Evolutionary conservation across 2,888 invertebrate genomes (phyloP), one percentile per base, ranked within the genome.

Genomic region (Ryuthela nishihirai): DNA sequence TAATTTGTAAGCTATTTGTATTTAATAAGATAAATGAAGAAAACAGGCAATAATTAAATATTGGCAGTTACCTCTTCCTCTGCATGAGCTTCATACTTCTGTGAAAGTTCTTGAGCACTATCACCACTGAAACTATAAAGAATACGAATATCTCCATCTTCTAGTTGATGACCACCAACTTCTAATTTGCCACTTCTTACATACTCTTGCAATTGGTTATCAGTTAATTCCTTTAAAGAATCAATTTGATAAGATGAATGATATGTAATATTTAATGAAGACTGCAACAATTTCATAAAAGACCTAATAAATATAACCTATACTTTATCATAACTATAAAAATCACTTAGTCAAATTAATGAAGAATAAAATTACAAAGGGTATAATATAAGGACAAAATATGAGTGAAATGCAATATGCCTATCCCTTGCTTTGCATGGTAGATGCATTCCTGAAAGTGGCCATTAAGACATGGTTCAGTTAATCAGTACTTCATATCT

Each of bases 21-120:
- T 38, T 43, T 17, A 32, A 20, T 20, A 50, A n/a, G 26, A 40
- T 32, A 42, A 17, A 23, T 12, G 6, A 20, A 24, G 24, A 9
- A 26, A 6, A n/a, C n/a, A 44, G n/a, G 34, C 23, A 20, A 1
- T 2, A 18, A 4, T 39, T 15, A 52, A 18, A 46, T 25, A 9
- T n/a, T n/a, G n/a, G n/a, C n/a, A n/a, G n/a, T 65, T 65, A 74
- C 84, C 73, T 90, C 87, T 65, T 87, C 87, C 69, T 93, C 90
- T 67, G 91, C 88, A 71, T 93, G 88, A 0, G 91, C 89, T 74
- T 95, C 92, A 70, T 90, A 95, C 69, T 85, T 82, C 62, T 83
- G 82, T 21, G 81, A 26, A 6, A 79, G 68, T 54, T 79, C 76
- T 26, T 82, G 81, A 12, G 82, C 80, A 38, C 81, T 80, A 4